Percentiles rank a stretch among this genome's conserved stretches.
Evolutionary conservation across 2,113 vertebrate genomes (phyloP).

Genomic region (Chamaea fasciata): DNA sequence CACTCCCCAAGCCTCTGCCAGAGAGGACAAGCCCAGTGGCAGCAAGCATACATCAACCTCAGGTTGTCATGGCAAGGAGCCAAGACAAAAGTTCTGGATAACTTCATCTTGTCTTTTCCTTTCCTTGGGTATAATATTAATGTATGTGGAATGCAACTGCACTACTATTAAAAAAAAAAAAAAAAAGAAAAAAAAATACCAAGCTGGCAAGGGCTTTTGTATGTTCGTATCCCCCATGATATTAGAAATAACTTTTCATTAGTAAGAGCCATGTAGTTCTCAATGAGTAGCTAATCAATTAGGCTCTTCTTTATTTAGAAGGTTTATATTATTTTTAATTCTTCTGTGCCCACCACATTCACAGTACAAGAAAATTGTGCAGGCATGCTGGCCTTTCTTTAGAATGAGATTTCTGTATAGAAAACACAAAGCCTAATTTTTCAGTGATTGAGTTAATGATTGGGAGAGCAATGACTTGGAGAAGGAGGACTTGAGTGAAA

Average conservation of each 20-base stretch:
- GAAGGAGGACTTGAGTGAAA: slow-evolving; percentile 12
- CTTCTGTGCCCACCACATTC: background rate
- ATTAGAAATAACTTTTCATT: background rate
- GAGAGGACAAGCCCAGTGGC: slow-evolving; percentile 9
- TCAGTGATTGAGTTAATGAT: background rate
- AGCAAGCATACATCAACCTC: background rate
- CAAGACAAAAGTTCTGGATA: background rate
- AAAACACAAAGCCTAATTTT: background rate
- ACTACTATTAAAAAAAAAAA: background rate
- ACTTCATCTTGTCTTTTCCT: background rate
- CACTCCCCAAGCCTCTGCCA: slow-evolving; percentile 31
- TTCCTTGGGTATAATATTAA: background rate
- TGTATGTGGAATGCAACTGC: background rate
- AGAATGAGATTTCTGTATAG: background rate
- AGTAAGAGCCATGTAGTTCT: background rate
- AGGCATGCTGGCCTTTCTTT: background rate
- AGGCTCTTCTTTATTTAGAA: background rate
- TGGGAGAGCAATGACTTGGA: background rate
- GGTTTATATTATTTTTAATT: background rate
- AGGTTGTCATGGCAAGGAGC: background rate
- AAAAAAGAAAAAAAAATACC: background rate
- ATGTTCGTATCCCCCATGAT: background rate
- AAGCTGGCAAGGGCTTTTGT: background rate
- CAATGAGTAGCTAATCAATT: background rate
- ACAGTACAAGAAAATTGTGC: background rate